Conservation (phyloP, 1,140 invertebrate species). For the Apis mellifera region Amel_HAv3.1 CM009935.2:9153001-9153500, state of each 20-base stretch:
- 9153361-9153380: slow-evolving; percentile 25
- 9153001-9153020: too few relatives aligned
- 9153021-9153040: too few relatives aligned
- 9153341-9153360: slow-evolving; percentile 54
- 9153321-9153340: slow-evolving; percentile 47
- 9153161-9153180: too few relatives aligned
- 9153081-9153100: too few relatives aligned
- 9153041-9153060: too few relatives aligned
- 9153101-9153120: too few relatives aligned
- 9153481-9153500: slow-evolving; percentile 12
- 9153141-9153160: too few relatives aligned
- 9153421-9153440: slow-evolving; percentile 58
- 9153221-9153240: neutral
- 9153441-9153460: slow-evolving; percentile 47
- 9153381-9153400: slow-evolving; percentile 47
- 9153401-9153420: slow-evolving; percentile 62
- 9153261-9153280: slow-evolving; percentile 38
- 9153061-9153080: too few relatives aligned
- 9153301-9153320: slow-evolving; percentile 57
- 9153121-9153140: too few relatives aligned
- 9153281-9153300: slow-evolving; percentile 58
- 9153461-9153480: slow-evolving; percentile 44
- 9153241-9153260: slow-evolving; percentile 1
- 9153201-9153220: neutral
- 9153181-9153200: neutral